Conservation (phyloP, 2,888 invertebrate genomes). For the Microctonus hyperodae region DNA sequence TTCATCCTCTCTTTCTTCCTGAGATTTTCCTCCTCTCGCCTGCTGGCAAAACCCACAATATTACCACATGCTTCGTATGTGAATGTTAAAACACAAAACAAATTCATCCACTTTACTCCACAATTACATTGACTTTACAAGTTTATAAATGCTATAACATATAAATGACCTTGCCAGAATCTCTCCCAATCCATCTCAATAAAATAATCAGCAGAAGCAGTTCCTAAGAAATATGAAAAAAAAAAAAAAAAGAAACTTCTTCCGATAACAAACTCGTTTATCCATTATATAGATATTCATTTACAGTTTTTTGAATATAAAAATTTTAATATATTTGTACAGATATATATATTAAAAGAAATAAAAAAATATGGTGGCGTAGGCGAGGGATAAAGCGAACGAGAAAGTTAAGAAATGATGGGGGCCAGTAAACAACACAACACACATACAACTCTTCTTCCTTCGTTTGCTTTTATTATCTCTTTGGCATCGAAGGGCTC, state of each 20-base stretch:
- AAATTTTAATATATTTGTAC: not conserved
- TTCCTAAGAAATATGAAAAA: not conserved
- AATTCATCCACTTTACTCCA: not conserved
- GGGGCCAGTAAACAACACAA: conserved; percentile 3
- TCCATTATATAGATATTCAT: not conserved
- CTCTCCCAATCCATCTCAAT: not conserved
- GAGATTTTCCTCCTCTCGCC: conserved; percentile 21
- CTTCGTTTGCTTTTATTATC: conserved; percentile 1
- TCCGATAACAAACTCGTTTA: not conserved
- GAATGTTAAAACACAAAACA: not conserved
- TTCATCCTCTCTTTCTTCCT: conserved; percentile 32
- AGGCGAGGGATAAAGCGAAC: not conserved
- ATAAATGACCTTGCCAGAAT: not conserved
- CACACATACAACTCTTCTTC: not conserved
- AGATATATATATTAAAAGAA: not conserved
- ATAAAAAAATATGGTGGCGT: not conserved
- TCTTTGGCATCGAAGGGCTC: conserved; percentile 1
- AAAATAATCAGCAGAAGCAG: not conserved
- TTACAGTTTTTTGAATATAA: not conserved
- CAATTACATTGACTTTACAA: not conserved
- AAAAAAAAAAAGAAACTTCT: not conserved
- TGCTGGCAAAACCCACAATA: conserved; percentile 33
- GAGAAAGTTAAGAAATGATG: conserved; percentile 9
- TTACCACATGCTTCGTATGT: conserved; percentile 28
- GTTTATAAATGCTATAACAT: not conserved